Conservation (phyloP, 2,113 vertebrate genomes). For the Etheostoma cragini region DNA sequence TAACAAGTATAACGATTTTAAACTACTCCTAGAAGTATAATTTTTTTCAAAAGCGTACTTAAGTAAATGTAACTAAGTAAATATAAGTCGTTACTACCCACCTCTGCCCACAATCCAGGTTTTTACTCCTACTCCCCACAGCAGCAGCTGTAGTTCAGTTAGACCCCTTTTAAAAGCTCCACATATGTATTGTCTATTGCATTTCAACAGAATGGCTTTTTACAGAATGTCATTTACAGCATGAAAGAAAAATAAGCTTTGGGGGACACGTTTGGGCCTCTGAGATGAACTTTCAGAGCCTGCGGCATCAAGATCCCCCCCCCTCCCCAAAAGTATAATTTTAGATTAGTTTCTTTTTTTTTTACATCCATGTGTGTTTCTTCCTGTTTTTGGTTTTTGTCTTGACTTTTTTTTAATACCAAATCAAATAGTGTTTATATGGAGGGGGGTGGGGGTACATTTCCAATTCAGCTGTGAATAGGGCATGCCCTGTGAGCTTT, state of each 20-base stretch:
- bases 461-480: constrained; percentile 14
- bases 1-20: too few species aligned
- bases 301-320: not conserved
- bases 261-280: not conserved
- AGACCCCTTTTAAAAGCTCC: constrained; percentile 4
- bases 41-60: too few species aligned
- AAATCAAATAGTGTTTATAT: not conserved
- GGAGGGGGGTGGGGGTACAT: not conserved
- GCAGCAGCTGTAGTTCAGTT: constrained; percentile 22
- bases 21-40: too few species aligned
- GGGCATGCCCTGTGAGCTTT: constrained; percentile 44
- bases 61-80: too few species aligned
- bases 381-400: constrained; percentile 24
- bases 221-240: not conserved
- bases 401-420: constrained; percentile 9
- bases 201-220: constrained; percentile 14
- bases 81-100: too few species aligned
- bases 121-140: constrained; percentile 13
- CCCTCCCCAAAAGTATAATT: not conserved
- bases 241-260: not conserved
- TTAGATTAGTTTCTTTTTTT: constrained; percentile 2
- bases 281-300: constrained; percentile 9
- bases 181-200: constrained; percentile 22
- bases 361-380: not conserved
- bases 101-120: not conserved